phyloP scores from a whole-genome alignment of 1,140 invertebrate genomes.

The Diabrotica undecimpunctata region DNA sequence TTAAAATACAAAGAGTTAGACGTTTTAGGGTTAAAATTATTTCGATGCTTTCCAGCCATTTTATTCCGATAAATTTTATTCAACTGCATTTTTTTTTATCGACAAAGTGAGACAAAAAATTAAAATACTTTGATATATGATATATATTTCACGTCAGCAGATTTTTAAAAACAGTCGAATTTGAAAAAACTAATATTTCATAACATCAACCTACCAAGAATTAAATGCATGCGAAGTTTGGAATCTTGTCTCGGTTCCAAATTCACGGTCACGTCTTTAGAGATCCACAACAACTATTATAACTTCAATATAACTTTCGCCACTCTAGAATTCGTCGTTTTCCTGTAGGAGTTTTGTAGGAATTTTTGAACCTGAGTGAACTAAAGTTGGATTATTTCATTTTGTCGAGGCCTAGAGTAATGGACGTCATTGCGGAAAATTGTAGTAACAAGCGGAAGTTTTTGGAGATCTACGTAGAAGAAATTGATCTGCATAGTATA shows the following conservation, averaged over 20 bases:
- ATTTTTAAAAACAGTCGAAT: neutral
- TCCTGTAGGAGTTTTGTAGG: no score
- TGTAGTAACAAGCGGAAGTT: neutral
- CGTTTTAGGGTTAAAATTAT: no score
- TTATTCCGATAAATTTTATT: no score
- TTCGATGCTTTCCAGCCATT: no score
- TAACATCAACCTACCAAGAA: slow-evolving; percentile 16
- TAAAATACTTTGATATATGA: no score
- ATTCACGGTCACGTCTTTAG: slow-evolving; percentile 5
- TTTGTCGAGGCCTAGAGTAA: slow-evolving; percentile 9
- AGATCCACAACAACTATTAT: slow-evolving; percentile 17
- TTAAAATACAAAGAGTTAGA: no score
- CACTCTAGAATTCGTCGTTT: slow-evolving; percentile 5
- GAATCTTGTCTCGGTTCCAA: slow-evolving; percentile 9
- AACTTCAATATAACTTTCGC: slow-evolving; percentile 14
- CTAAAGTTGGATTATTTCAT: slow-evolving; percentile 19
- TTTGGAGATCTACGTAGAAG: slow-evolving; percentile 17
- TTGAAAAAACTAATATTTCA: slow-evolving; percentile 10
- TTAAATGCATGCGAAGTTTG: slow-evolving; percentile 4
- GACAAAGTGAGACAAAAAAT: no score
- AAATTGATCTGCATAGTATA: slow-evolving; percentile 15
- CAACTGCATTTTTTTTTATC: no score
- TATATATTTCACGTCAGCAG: no score
- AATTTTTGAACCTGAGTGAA: slow-evolving; percentile 8
- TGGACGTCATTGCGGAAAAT: slow-evolving; percentile 13